Base-by-base conservation (phyloP, 2,113 vertebrate species). In the Nothoprocta perdicaria region DNA sequence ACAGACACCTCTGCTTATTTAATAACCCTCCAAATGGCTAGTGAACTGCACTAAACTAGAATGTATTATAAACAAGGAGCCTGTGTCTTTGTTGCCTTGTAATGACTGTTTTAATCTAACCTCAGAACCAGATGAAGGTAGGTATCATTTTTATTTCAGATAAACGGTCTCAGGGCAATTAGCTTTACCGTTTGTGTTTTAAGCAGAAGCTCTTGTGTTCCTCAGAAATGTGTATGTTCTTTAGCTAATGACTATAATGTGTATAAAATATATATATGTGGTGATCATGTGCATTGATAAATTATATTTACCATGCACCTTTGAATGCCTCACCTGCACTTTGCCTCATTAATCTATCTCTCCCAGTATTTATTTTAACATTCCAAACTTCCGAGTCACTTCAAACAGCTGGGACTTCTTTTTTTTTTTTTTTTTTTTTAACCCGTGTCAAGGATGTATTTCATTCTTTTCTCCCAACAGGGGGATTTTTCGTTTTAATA, bases 301-400 rank as follows among this genome's bases (percentile, higher is more conserved):
- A 89, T 83, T 86, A 41, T 43, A 86, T 21, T 86, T 80, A 67
- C 55, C 33, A 31, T 12, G 38, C 29, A 78, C 57, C 14, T 90
- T 46, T 75, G 14, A 83, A 61, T 65, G 38, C 29, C 65, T 90
- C 80, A 94, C 72, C 82, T 88, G 73, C 76, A 68, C 65, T 80
- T 88, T 0, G 6, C 62, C 38, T 80, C 61, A 84, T 72, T 78
- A 80, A 67, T 76, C 81, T 84, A 74, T 46, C 38, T 90, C 29
- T 19, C 12, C 3, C 31, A 60, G 10, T 55, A 88, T 65, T 91
- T 90, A 83, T 78, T 88, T 46, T 75, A 93, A 75, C 73, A 93
- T 86, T 86, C 57, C 83, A 93, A 93, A 80, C 43, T 65, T 52
- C 73, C 84, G 57, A 93, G 79, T 52, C 78, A 40, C n/a, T 76